Percentiles rank a stretch among this genome's conserved stretches.
Evolutionary conservation across 2,113 vertebrate species (phyloP).

Genomic region (Stegastes partitus): DNA sequence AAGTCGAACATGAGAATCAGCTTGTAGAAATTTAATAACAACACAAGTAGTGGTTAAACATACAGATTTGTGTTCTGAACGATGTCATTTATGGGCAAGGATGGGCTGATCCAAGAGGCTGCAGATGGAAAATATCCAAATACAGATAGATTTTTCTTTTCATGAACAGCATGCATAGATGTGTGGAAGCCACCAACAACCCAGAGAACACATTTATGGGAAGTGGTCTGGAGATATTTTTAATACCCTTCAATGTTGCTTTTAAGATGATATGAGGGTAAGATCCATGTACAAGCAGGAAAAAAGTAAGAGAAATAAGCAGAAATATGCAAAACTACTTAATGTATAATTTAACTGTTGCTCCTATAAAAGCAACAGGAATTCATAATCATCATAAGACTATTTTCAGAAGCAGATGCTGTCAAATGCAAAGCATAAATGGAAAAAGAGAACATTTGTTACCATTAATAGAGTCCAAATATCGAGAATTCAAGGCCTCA

Average conservation of each 20-base stretch:
- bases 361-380: neutral
- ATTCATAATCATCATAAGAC: neutral
- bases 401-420: slow-evolving; percentile 14
- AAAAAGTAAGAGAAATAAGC: no score
- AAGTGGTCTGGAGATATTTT: no score
- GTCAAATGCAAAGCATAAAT: slow-evolving; percentile 3
- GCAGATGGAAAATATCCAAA: no score
- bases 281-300: no score
- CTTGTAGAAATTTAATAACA: neutral
- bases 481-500: neutral
- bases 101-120: neutral
- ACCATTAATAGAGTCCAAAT: neutral
- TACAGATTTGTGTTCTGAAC: no score
- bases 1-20: neutral
- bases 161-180: neutral
- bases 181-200: neutral
- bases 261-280: no score
- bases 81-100: neutral
- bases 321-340: neutral
- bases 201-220: neutral
- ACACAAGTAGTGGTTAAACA: no score
- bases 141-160: neutral
- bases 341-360: neutral
- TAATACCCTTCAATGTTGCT: no score
- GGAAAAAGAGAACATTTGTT: neutral